Base-by-base conservation (phyloP, 2,797 vertebrate species). In the Xenentodon cancila region DNA sequence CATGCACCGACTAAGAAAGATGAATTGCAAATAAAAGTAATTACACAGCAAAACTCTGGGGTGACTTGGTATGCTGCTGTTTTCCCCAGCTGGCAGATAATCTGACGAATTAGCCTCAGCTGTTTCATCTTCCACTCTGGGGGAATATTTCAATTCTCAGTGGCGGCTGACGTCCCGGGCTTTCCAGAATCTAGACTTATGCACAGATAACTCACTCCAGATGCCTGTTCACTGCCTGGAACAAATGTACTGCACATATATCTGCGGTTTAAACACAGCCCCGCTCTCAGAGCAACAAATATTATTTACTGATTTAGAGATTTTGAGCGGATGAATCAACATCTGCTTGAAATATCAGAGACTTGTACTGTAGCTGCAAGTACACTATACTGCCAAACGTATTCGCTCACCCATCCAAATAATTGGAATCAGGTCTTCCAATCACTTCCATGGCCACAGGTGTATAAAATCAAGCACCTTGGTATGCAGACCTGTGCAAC, bases 31-130 rank as follows among this genome's bases (percentile, higher is more conserved):
- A 82, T 74, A 21, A 56, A 61, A 59, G 52, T 64, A 71, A 71
- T 74, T 72, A 51, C 51, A 50, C 49, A 50, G 59, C 37, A 67
- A 75, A 78, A 72, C 56, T 68, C 43, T 22, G 32, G 43, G 32
- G 46, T 67, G 67, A 69, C 73, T 70, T 57, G 42, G 37, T 1
- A 3, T 47, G 20, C 15, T 54, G 40, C 51, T 30, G 40, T 65
- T 63, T n/a, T 1, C 49, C 54, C 60, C 49, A 79, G 75, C 69
- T 81, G 82, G 42, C 61, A 73, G 59, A 68, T 84, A 82, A 77
- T 84, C 69, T 20, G 48, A 44, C 17, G 8, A 53, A 73, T 83
- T 64, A 63, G 73, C 62, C 84, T 74, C 84, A 84, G 80, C 80
- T 82, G 79, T 75, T 82, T 25, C 56, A 53, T 21, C 44, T 48